Base-by-base conservation (phyloP, 1,140 invertebrate genomes). In the Polypedilum pembai region DNA sequence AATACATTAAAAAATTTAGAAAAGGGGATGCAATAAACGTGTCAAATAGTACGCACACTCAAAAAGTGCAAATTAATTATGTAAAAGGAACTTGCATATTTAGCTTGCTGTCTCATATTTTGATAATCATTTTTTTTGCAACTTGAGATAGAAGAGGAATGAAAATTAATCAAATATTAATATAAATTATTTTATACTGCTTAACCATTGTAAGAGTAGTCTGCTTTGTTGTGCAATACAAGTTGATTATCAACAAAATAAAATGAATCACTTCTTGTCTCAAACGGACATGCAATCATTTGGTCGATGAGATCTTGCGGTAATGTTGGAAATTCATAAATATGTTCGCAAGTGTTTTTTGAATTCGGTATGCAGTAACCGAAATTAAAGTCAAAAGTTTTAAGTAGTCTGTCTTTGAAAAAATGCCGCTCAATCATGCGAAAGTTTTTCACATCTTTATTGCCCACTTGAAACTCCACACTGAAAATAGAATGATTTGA, bases 341-440 rank as follows among this genome's bases (percentile, higher is more conserved):
- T 99, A 83, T 99, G 97, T 85, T 99, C 97, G 82, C 96, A 98
- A 5, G 96, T 97, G 81, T 99, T 99, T 79, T 91, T 91, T 76
- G 95, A 98, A 81, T 96, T 94, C 40, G 97, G 97, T 84, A 99
- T 98, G 80, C 96, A 98, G 83, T 98, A 99, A 18, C 65, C 96
- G 88, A 99, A 99, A 82, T 99, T 95, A 88, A 99, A 99, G 82
- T 99, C 97, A 85, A 99, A 99, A n/a, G 94, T 97, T 85, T 99
- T 99, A 10, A 99, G 85, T 69, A 98, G 83, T 75, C 90, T 91
- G 78, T 99, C 94, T 73, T 93, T 87, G 83, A 98, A 99, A 84
- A 94, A 99, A 82, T 99, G 96, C 40, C 94, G 89, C 82, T 99
- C 97, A 77, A 99, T 98, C 97, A 99, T 99, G 72, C 96, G 86